phyloP scores from a whole-genome alignment of 2,113 vertebrate species.

The Daboia siamensis region DNA sequence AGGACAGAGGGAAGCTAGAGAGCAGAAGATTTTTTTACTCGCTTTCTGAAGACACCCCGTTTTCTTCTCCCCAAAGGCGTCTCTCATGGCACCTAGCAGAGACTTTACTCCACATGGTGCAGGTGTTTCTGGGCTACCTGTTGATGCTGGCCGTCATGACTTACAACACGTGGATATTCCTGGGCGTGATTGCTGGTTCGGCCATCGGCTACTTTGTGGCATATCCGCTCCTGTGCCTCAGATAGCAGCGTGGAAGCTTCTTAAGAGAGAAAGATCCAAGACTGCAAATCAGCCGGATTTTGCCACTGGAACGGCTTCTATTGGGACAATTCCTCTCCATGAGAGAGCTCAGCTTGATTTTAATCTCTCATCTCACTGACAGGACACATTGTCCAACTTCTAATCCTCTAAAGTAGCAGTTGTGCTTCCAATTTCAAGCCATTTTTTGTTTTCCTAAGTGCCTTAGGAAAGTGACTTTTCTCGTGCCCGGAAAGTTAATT shows the following conservation, averaged over 20 bases:
- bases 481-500: neutral
- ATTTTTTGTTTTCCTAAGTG: neutral
- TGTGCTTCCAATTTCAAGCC: neutral
- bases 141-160: slow-evolving; percentile 96
- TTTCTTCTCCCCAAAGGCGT: slow-evolving; percentile 64
- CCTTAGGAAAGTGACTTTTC: neutral
- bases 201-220: slow-evolving; percentile 84
- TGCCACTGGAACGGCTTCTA: neutral
- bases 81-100: slow-evolving; percentile 73
- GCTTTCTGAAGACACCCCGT: neutral
- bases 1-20: neutral
- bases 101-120: slow-evolving; percentile 79
- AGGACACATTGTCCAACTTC: neutral
- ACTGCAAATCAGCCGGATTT: neutral
- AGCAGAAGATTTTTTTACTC: neutral
- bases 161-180: slow-evolving; percentile 94
- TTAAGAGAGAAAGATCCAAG: neutral
- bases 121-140: slow-evolving; percentile 89
- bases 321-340: neutral
- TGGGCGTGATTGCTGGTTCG: slow-evolving; percentile 81
- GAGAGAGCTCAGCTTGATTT: neutral
- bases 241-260: slow-evolving; percentile 30
- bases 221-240: slow-evolving; percentile 75
- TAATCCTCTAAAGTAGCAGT: neutral
- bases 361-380: no score